Evolutionary conservation across 2,888 invertebrate genomes (phyloP).

Genomic region (Formica aserva): DNA sequence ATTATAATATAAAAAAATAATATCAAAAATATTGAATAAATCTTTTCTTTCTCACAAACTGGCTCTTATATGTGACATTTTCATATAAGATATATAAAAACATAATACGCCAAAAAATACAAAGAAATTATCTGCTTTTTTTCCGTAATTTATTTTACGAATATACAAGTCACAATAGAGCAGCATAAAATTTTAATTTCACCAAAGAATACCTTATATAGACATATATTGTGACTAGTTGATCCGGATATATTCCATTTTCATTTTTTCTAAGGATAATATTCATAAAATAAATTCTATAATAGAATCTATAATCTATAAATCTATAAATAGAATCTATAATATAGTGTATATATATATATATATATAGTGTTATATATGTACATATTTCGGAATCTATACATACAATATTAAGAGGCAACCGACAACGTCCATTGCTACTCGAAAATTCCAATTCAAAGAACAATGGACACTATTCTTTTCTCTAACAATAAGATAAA

Average conservation of each 20-base stretch:
- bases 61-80: neutral
- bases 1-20: neutral
- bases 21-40: neutral
- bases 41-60: neutral
- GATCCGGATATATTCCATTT: neutral
- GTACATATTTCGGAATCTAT: no score
- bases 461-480: conserved; percentile 28
- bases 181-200: conserved; percentile 31
- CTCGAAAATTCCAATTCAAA: neutral
- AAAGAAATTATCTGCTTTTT: neutral
- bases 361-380: no score
- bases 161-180: neutral
- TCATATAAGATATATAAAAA: neutral
- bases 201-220: neutral
- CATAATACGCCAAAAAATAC: neutral
- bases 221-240: neutral
- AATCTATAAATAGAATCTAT: no score
- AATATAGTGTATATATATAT: no score
- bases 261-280: neutral
- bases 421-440: no score
- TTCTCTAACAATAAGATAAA: conserved; percentile 12
- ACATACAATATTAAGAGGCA: no score
- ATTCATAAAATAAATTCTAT: neutral
- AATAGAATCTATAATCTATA: no score
- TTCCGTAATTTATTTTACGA: neutral